Base-by-base conservation (phyloP, 2,113 vertebrate species). In the Recurvirostra avosetta region DNA sequence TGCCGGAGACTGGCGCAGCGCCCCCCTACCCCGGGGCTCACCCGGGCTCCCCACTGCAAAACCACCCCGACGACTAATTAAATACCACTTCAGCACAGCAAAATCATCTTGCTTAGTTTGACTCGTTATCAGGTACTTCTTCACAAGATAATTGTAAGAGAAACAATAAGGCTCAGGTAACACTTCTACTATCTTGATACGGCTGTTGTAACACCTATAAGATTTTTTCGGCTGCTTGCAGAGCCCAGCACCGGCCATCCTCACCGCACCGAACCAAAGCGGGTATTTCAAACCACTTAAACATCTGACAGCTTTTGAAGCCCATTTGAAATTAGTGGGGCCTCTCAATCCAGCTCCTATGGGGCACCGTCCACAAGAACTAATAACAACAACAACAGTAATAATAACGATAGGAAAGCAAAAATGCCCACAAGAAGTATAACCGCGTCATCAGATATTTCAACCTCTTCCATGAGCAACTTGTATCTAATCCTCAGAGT, bases 21-120 rank as follows among this genome's bases (percentile, higher is more conserved):
- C 23, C 56, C 0, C 0, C 0, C 0, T 11, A 45, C 86, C 23
- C n/a, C 8, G 27, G 36, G 85, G 49, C 59, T 92, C 58, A 34
- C 55, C 22, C 2, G 1, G 23, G 47, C 62, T 59, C 59, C 6
- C 2, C 0, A 26, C 20, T 40, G 66, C 66, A 59, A 56, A 75
- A 79, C 7, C 5, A 40, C 27, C 21, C 45, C 36, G 30, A 50
- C 6, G 0, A 38, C 15, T 62, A n/a, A 77, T 11, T 15, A 58
- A 63, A 23, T 5, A 53, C 59, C 38, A 41, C 17, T 25, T 18
- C 36, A 72, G 65, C 47, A n/a, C 10, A 49, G 61, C n/a, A 85
- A 78, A 87, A 75, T 41, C 56, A 20, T 9, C 53, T 23, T 26
- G 45, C 47, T 74, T 49, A 23, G 10, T 50, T 5, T 26, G 80